Percentiles rank a stretch among this genome's conserved stretches.
These are phyloP conservation scores for Mastigias papua DNA, from an alignment of 30 jellyfish, hydroid and myxozoan genomes.

Conservation along the genomic window DNA sequence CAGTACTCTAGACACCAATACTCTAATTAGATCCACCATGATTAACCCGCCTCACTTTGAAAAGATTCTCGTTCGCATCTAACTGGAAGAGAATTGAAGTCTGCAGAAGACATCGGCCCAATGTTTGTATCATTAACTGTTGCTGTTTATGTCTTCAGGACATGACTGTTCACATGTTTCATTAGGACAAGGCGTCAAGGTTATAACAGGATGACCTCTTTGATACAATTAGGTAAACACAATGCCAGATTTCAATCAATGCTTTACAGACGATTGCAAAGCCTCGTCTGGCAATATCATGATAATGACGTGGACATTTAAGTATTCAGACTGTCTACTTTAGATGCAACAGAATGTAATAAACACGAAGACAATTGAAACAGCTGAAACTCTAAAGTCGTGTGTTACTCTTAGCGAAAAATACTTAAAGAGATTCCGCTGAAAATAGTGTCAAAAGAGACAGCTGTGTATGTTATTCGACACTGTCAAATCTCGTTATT, in stretches of 20 bases:
- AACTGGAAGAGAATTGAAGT: background rate
- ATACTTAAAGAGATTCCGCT: constrained; percentile 9
- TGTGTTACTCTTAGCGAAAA: background rate
- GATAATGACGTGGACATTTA: background rate
- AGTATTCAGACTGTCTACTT: background rate
- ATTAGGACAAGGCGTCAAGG: background rate
- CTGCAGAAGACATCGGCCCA: background rate
- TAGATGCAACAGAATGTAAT: constrained; percentile 2
- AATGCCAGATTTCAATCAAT: background rate
- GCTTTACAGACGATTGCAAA: background rate
- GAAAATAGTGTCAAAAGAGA: constrained; percentile 11
- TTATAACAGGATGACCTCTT: background rate
- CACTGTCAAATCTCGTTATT: background rate
- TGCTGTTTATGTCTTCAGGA: background rate
- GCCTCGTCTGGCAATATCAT: background rate
- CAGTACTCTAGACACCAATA: background rate
- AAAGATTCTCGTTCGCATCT: background rate
- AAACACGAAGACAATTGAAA: background rate
- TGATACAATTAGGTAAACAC: background rate
- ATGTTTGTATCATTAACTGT: background rate
- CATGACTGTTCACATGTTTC: background rate
- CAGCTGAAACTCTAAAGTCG: background rate
- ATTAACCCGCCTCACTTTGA: background rate
- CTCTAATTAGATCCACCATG: background rate
- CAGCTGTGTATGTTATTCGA: background rate